Base-by-base conservation (phyloP, 2,797 vertebrate species). In the Sphenodon punctatus region DNA sequence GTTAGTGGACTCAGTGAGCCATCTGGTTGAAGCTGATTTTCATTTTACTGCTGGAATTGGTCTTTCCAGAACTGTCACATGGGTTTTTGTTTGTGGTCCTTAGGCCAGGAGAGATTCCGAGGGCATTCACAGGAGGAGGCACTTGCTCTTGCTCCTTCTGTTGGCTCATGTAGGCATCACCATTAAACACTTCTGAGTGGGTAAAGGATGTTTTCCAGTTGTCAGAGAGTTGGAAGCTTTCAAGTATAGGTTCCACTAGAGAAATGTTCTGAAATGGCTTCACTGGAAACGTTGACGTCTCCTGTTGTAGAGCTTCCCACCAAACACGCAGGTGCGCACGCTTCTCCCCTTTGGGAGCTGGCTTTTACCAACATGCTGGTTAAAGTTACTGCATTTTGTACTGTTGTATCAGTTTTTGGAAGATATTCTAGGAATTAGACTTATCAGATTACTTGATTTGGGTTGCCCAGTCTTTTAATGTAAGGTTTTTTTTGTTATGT, bases 401-500 rank as follows among this genome's bases (percentile, higher is more conserved):
- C 42, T 74, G 39, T 19, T 75, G 74, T 27, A 75, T 73, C 80
- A 64, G 67, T 41, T 77, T 79, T 78, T 76, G 79, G 88, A 78
- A 89, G 88, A 65, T 43, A 45, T 75, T 75, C 20, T 75, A 30
- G 69, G 58, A 61, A 81, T 86, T 85, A 34, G 2, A 55, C 85
- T 53, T 89, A 60, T 82, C 23, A 0, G 36, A 69, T 65, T 0
- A 0, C 67, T 89, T 77, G 23, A 19, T 69, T 41, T 49, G 20
- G 67, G 41, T 79, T 83, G 61, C 75, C 36, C 58, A 75, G 46
- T 30, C 43, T 66, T 51, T 0, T 64, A 89, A 89, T 69, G 85
- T 84, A 82, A 77, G 38, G n/a, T n/a, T 53, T 64, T 83, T n/a
- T 42, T 72, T 85, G 63, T 72, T 67, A 72, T 51, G 76, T 84